phyloP scores from a whole-genome alignment of 2,888 invertebrate species.

The Pyrochroa serraticornis region DNA sequence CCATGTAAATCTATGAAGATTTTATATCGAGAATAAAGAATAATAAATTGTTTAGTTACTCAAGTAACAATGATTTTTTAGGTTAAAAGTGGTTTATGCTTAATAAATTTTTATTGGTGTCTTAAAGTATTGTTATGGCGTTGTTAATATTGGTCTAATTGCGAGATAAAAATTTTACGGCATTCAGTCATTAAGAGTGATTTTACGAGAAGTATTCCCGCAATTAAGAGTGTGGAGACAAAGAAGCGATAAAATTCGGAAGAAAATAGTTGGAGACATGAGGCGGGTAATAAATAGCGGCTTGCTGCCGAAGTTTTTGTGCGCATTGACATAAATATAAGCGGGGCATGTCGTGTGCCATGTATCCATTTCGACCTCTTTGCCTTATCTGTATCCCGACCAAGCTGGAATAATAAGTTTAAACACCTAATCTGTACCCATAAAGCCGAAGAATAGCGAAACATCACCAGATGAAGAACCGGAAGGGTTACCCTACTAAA shows the following conservation, averaged over 20 bases:
- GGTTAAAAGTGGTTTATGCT: no score
- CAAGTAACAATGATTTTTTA: no score
- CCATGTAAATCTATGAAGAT: no score
- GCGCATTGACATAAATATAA: slow-evolving; percentile 14
- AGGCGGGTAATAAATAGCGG: slow-evolving; percentile 1
- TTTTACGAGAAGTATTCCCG: background rate
- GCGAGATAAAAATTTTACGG: no score
- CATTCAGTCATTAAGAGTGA: no score
- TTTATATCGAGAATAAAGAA: no score
- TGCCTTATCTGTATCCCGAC: slow-evolving; percentile 23
- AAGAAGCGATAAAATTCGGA: no score
- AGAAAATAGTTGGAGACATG: background rate
- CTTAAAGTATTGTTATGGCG: no score
- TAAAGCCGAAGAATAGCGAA: slow-evolving; percentile 44
- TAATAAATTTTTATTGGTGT: no score
- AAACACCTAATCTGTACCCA: slow-evolving; percentile 42
- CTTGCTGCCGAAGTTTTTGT: slow-evolving; percentile 7
- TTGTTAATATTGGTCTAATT: no score
- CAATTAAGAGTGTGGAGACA: background rate
- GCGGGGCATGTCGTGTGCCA: slow-evolving; percentile 26
- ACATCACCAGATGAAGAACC: slow-evolving; percentile 31
- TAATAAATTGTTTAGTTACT: no score
- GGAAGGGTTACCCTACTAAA: slow-evolving; percentile 30
- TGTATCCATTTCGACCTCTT: slow-evolving; percentile 18
- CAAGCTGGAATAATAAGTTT: slow-evolving; percentile 37